Evolutionary conservation across 2,797 vertebrate species (phyloP), one percentile per base, ranked within the genome.

Genomic region (Nasua narica): DNA sequence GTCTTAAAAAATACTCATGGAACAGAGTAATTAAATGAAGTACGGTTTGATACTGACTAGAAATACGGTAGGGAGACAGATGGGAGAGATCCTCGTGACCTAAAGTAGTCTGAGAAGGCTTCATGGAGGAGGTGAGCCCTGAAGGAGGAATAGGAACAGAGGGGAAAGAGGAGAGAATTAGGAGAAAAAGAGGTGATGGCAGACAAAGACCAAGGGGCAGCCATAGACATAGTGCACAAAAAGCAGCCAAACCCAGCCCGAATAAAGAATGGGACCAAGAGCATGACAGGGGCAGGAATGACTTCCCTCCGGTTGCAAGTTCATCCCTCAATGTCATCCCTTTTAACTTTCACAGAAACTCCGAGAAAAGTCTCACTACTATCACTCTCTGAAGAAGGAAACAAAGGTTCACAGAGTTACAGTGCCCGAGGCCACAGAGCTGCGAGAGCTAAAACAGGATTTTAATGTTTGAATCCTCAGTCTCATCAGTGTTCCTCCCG

Each of bases 211-310:
- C 56, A 27, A 67, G 15, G 29, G 29, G 19, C 27, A 48, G 27
- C n/a, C 14, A 3, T 0, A 46, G 29, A 52, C 21, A 32, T 1
- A 6, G 29, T 1, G 6, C 16, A 23, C 8, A 46, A 79, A 58
- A 56, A 27, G 54, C 40, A 89, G 27, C 32, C 50, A 79, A 48
- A 72, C 15, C 29, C n/a, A 32, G n/a, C 6, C 70, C n/a, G 3
- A 46, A 13, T 4, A 14, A 43, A 60, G 21, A 89, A 32, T 0
- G 40, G 16, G 52, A 35, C 7, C 46, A 10, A 62, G 88, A 23
- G 40, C 23, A 8, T 1, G 32, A 35, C 32, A 67, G 56, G n/a
- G 8, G 4, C 52, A 12, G 35, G 32, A 35, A n/a, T 4, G 18
- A 16, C 12, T 25, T 54, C 27, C 37, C 21, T 40, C 27, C 3